Evolutionary conservation across 2,797 vertebrate genomes (phyloP).

Genomic region (Pseudochirops corinnae): DNA sequence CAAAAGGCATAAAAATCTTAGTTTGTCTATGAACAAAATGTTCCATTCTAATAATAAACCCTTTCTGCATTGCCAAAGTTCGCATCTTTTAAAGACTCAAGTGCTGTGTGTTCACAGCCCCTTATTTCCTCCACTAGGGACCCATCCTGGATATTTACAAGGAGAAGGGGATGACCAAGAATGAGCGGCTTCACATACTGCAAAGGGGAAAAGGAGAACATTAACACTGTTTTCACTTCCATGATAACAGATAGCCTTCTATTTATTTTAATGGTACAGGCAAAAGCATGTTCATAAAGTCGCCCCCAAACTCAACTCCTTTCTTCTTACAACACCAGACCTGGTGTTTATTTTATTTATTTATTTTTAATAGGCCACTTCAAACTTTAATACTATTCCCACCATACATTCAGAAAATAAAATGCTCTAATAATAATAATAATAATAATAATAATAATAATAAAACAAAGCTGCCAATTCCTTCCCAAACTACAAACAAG

Average conservation of each 20-base stretch:
- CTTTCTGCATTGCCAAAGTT: constrained; percentile 32
- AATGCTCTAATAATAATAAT: background rate
- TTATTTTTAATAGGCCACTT: background rate
- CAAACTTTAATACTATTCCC: constrained; percentile 7
- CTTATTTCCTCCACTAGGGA: constrained; percentile 33
- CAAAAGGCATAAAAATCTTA: background rate
- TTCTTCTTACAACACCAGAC: constrained; percentile 43
- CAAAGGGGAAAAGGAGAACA: constrained; percentile 15
- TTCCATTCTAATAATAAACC: constrained; percentile 3
- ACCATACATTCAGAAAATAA: constrained; percentile 29
- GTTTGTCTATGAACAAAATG: background rate
- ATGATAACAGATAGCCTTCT: constrained; percentile 46
- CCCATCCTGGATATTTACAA: constrained; percentile 48
- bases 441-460: background rate
- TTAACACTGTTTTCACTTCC: background rate
- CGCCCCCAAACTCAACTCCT: background rate
- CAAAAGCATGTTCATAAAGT: constrained; percentile 18
- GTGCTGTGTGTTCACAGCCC: background rate
- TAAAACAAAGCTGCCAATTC: constrained; percentile 47
- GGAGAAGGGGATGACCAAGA: constrained; percentile 16
- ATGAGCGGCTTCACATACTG: constrained; percentile 16
- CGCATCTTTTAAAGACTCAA: constrained; percentile 32
- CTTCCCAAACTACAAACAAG: constrained; percentile 68
- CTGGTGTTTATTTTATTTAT: background rate
- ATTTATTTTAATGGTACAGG: constrained; percentile 36